Base-by-base conservation (phyloP, 2,113 vertebrate genomes). In the Oostethus manadensis region DNA sequence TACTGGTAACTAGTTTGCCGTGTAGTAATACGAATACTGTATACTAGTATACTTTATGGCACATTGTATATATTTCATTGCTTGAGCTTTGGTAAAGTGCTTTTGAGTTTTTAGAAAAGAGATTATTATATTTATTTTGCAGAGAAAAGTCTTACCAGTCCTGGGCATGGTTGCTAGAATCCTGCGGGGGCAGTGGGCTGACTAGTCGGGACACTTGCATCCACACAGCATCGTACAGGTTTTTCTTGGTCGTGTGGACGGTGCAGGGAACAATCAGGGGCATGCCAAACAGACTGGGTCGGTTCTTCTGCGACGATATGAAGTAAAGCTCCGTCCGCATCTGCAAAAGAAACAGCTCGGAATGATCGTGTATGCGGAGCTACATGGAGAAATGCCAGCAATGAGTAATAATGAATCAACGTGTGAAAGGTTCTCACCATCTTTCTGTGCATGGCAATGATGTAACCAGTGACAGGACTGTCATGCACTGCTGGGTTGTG, bases 291-390 rank as follows among this genome's bases (percentile, higher is more conserved):
- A 99, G 91, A 73, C 94, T 98, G 23, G 97, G 93, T 0, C 97
- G 89, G 64, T 98, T 98, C 91, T 99, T 98, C 87, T 99, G 97
- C 61, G 95, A 95, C 0, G 97, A 99, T 54, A 99, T 91, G 80
- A 99, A 99, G 81, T 99, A 99, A 2, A 98, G 65, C 78, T 99
- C 97, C 17, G 94, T 93, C 56, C 97, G 90, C 94, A 99, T 98
- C 97, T 99, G 72, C 71, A 42, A 55, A 48, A 13, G 49, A 49
- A 14, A 74, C 18, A 71, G 29, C 29, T 8, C 8, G 5, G 5
- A 26, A 33, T 33, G 29, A 33, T 33, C 4, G 29, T 33, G 29
- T 33, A 33, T 33, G 29, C 29, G 1, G 29, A 33, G 29, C 4
- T 7, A 5, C 29, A 44, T 17, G 15, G 1, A 44, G 43, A 44